Evolutionary conservation across 2,888 invertebrate species (phyloP).

Genomic region (Morpho helenor): DNA sequence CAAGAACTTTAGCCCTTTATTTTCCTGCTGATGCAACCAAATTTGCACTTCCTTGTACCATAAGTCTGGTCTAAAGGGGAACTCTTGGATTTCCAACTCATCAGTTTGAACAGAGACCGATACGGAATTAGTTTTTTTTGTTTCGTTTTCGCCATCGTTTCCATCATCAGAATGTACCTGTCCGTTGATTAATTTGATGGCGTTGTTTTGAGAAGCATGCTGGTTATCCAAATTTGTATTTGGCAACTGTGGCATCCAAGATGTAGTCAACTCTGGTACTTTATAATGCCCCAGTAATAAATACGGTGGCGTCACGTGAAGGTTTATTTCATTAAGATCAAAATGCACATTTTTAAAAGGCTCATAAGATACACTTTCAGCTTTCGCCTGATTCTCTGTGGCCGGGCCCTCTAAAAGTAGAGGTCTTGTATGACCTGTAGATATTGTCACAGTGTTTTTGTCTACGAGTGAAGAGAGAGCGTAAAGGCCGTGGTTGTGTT

Average conservation of each 20-base stretch:
- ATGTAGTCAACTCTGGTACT: conserved; percentile 80
- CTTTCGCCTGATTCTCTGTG: conserved; percentile 39
- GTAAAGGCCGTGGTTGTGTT: conserved; percentile 90
- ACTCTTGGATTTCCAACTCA: conserved; percentile 63
- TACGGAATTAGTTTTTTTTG: conserved; percentile 59
- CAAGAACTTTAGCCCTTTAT: conserved; percentile 84
- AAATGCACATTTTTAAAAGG: conserved; percentile 73
- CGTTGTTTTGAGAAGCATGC: conserved; percentile 42
- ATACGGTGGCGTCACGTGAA: conserved; percentile 66
- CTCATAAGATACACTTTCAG: conserved; percentile 58
- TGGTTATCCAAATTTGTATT: conserved; percentile 52
- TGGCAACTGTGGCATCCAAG: conserved; percentile 65
- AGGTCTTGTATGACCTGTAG: conserved; percentile 83
- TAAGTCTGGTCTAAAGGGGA: conserved; percentile 54
- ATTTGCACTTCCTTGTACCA: conserved; percentile 68
- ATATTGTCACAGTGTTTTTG: conserved; percentile 91
- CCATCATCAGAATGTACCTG: conserved; percentile 52
- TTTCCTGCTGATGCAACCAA: conserved; percentile 88
- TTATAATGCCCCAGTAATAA: conserved; percentile 84
- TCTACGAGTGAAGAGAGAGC: conserved; percentile 96
- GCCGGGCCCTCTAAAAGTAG: conserved; percentile 87
- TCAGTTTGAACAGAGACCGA: conserved; percentile 81
- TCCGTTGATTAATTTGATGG: conserved; percentile 60
- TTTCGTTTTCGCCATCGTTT: conserved; percentile 65
- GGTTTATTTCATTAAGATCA: conserved; percentile 60